These are phyloP conservation scores for Bovichtus diacanthus DNA, from an alignment of 2,797 vertebrate species.

Conservation along the genomic window DNA sequence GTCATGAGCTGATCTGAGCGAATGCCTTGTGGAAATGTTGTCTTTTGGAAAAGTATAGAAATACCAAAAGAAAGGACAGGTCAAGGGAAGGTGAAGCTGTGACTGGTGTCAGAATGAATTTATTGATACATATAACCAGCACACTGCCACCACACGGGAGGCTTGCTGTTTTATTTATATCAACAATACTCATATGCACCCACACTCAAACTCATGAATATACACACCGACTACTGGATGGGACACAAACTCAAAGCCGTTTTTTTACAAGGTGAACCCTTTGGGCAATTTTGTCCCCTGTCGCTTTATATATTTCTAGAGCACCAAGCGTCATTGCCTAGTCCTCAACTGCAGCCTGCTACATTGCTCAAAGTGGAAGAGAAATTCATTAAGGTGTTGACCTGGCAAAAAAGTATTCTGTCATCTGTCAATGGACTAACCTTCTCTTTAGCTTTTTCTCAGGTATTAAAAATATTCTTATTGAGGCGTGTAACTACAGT, in stretches of 20 bases:
- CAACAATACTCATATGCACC: constrained; percentile 13
- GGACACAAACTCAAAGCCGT: constrained; percentile 19
- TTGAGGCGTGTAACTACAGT: neutral
- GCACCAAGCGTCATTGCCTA: constrained; percentile 39
- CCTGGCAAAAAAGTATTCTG: constrained; percentile 49
- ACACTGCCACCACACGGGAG: constrained; percentile 4
- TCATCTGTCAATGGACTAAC: constrained; percentile 30
- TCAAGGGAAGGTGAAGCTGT: constrained; percentile 44
- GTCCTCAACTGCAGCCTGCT: constrained; percentile 27
- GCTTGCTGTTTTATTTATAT: constrained; percentile 32
- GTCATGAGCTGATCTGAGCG: constrained; percentile 17
- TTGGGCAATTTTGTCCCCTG: constrained; percentile 56
- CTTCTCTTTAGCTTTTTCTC: neutral
- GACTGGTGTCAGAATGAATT: constrained; percentile 54
- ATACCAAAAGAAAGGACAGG: constrained; percentile 44
- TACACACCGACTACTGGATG: constrained; percentile 9
- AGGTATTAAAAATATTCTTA: neutral
- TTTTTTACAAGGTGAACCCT: constrained; percentile 58
- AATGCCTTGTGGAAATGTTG: constrained; percentile 29
- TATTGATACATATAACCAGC: constrained; percentile 46
- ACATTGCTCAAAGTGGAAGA: constrained; percentile 27
- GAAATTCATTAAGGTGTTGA: constrained; percentile 35
- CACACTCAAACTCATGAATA: constrained; percentile 8
- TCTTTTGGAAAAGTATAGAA: constrained; percentile 41
- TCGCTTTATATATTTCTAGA: constrained; percentile 66